These are phyloP conservation scores for Drosophila lutescens DNA, from an alignment of 2,888 invertebrate species.

Conservation along the genomic window DNA sequence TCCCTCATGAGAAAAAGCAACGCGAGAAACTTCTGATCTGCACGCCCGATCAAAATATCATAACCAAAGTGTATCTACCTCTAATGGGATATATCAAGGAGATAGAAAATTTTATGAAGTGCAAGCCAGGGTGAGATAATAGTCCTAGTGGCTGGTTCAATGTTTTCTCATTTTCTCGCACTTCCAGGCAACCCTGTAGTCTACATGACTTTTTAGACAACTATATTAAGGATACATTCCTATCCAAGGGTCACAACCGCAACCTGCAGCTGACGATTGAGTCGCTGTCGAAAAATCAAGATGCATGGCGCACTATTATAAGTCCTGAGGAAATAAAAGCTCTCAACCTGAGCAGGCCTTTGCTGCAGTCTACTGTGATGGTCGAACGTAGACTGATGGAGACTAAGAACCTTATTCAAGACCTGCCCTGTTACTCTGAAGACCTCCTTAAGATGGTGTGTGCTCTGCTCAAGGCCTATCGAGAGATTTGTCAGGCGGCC, in stretches of 20 bases:
- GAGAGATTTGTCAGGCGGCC: conserved; percentile 90
- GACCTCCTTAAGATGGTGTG: conserved; percentile 90
- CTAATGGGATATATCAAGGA: conserved; percentile 93
- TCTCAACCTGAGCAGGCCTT: conserved; percentile 87
- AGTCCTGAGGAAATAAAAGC: conserved; percentile 89
- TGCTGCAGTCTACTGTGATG: conserved; percentile 89
- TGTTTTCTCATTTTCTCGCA: neutral
- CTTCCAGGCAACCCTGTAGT: conserved; percentile 87
- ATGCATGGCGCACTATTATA: conserved; percentile 92
- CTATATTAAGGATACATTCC: conserved; percentile 94
- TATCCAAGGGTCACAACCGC: conserved; percentile 89
- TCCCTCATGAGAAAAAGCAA: conserved; percentile 77
- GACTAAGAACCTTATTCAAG: conserved; percentile 88
- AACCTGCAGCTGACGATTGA: conserved; percentile 86
- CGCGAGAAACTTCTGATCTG: conserved; percentile 90
- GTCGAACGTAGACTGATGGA: conserved; percentile 87
- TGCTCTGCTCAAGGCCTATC: conserved; percentile 89
- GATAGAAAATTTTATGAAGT: conserved; percentile 89
- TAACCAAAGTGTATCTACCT: conserved; percentile 92
- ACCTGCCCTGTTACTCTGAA: conserved; percentile 90
- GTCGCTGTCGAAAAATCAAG: conserved; percentile 89
- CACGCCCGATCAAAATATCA: conserved; percentile 89
- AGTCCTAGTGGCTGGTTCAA: neutral
- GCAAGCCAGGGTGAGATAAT: conserved; percentile 86
- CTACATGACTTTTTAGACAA: conserved; percentile 93